Base-by-base conservation (phyloP, 2,113 vertebrate species). In the Phaethon lepturus region DNA sequence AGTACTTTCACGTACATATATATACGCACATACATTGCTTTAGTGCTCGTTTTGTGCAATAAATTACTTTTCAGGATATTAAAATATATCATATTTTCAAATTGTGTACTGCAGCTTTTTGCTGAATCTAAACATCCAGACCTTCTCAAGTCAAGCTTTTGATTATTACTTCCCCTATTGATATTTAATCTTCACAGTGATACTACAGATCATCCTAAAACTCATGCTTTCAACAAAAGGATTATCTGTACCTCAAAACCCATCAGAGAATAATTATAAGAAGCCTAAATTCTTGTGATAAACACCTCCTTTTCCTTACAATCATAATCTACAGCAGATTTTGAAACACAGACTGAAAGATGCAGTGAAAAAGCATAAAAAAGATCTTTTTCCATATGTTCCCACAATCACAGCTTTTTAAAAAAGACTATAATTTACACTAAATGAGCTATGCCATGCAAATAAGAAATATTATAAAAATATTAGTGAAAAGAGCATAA, bases 11-110 rank as follows among this genome's bases (percentile, higher is more conserved):
- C 49, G 64, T 52, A 59, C 10, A 28, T 40, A 9, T 35, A 72
- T 24, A 49, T 38, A 38, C 8, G 38, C 11, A 58, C 35, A 67
- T 28, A 80, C 7, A 38, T 45, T 71, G 22, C 28, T 82, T 93
- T 89, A 85, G 31, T 44, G 24, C 17, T 86, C 7, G 0, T 16
- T 88, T 74, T 88, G n/a, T 63, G 2, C 69, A 83, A 78, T 40
- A 62, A 76, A 88, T 94, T 82, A 18, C 25, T 90, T 90, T 62
- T 90, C 84, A 94, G 50, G 62, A 59, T 91, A 88, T 82, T 95
- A 93, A 91, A 95, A 88, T 69, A 31, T 35, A 66, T 77, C 15
- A 23, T 90, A 5, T 73, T 79, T 85, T 91, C 45, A 87, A 95
- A 90, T 38, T 79, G 26, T 52, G 38, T n/a, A 40, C 67, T 77